Evolutionary conservation across 2,797 vertebrate species (phyloP).

Genomic region (Gymnodraco acuticeps): DNA sequence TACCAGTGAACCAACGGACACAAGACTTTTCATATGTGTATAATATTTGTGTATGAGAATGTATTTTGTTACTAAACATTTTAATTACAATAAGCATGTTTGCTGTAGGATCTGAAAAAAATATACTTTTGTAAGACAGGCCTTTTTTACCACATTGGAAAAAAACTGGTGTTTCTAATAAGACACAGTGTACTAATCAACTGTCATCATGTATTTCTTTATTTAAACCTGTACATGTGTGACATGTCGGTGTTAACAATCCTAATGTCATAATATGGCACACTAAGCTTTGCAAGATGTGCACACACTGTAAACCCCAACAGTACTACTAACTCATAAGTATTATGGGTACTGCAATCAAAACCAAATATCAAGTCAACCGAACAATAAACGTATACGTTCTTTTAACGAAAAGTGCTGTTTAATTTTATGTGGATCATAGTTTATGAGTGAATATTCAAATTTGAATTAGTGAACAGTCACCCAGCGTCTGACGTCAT

Average conservation of each 20-base stretch:
- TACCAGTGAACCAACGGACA: background rate
- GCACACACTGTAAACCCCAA: too few species aligned
- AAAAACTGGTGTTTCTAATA: background rate
- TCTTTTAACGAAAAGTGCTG: too few species aligned
- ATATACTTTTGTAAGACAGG: background rate
- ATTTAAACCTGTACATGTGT: background rate
- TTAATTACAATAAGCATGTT: background rate
- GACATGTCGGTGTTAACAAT: background rate
- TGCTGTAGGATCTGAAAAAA: background rate
- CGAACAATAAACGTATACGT: too few species aligned
- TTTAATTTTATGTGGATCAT: too few species aligned
- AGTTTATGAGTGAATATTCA: too few species aligned
- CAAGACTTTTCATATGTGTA: slow-evolving; percentile 9
- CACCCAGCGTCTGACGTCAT: too few species aligned
- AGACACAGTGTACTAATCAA: background rate
- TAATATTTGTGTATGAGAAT: slow-evolving; percentile 29
- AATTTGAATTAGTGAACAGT: too few species aligned
- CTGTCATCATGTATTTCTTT: background rate
- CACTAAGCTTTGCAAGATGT: background rate
- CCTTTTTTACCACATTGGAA: background rate
- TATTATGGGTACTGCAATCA: too few species aligned
- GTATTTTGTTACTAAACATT: background rate
- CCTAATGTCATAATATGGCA: background rate
- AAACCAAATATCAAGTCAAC: too few species aligned
- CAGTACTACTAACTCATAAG: too few species aligned